Percentiles rank a stretch among this genome's conserved stretches.
phyloP scores from a whole-genome alignment of 2,888 invertebrate species.

The Scaptomyza caliginosa region DNA sequence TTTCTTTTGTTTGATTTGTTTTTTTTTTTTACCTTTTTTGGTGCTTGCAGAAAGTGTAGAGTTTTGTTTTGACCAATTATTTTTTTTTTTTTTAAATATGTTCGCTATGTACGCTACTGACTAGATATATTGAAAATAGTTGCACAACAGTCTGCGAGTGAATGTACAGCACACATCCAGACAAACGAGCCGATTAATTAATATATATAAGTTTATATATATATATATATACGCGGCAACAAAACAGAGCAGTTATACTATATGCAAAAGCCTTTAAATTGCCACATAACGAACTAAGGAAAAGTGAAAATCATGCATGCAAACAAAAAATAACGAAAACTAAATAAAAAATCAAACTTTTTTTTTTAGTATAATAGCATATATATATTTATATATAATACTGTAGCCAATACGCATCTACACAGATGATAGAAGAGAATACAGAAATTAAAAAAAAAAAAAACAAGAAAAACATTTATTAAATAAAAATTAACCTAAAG shows the following conservation, averaged over 20 bases:
- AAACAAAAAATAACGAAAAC: slow-evolving; percentile 1
- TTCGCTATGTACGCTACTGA: slow-evolving; percentile 37
- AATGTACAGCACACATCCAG: slow-evolving; percentile 39
- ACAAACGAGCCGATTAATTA: slow-evolving; percentile 29
- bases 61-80: slow-evolving; percentile 76
- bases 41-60: slow-evolving; percentile 82
- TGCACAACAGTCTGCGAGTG: slow-evolving; percentile 46
- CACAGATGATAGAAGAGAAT: slow-evolving; percentile 5
- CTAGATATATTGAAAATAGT: slow-evolving; percentile 23
- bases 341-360: slow-evolving; percentile 19
- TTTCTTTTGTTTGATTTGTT: slow-evolving; percentile 4
- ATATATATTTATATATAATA: background rate
- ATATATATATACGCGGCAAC: slow-evolving; percentile 2
- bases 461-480: background rate
- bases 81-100: slow-evolving; percentile 22
- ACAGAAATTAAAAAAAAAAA: background rate
- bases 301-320: slow-evolving; percentile 14
- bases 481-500: background rate
- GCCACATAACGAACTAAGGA: slow-evolving; percentile 13
- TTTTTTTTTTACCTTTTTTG: slow-evolving; percentile 80
- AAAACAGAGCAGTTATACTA: slow-evolving; percentile 19
- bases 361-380: no score
- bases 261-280: slow-evolving; percentile 27
- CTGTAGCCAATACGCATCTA: background rate
- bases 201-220: background rate